Base-by-base conservation (phyloP, 2,113 vertebrate species). In the Neodon shergylaensis region DNA sequence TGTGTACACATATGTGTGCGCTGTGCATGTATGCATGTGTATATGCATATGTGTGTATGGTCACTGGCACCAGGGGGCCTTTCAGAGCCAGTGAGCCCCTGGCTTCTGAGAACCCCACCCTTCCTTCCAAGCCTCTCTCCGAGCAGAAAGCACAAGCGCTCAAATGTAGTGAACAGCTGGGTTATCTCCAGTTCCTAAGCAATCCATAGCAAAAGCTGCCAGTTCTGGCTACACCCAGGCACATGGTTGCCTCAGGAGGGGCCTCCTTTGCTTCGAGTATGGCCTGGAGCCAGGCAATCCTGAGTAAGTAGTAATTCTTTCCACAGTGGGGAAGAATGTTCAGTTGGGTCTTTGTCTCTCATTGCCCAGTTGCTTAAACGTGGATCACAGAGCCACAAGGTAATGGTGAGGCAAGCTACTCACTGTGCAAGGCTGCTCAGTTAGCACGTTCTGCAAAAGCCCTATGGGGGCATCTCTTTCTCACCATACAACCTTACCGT, bases 91-190 rank as follows among this genome's bases (percentile, higher is more conserved):
- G 24, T 39, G 28, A 58, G 21, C 83, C 44, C 70, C 87, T 58
- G 49, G 84, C 85, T 90, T 89, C 85, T 49, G 61, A 92, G 76
- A 88, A 85, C 39, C 54, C 42, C 16, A 10, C 47, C 0, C 7
- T 90, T 73, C 70, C 79, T 89, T 94, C 47, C 65, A 89, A 73
- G 47, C 49, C 7, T 8, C 22, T 52, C 47, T 49, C 44, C 17
- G 68, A 65, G 74, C 61, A 31, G 74, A 82, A 96, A 74, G 68
- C 12, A 66, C 42, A 79, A 92, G 52, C 7, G 42, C 9, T 81
- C n/a, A 47, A 39, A 94, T 85, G 81, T 73, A 91, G 90, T 33
- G 1, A 82, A 70, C 42, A 90, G 89, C 84, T 85, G 85, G 70
- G 79, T 13, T 0, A 0, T 74, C 76, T 28, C 73, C 26, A 82